A percentile compares a stretch with the other conserved stretches of the same genome.
These are phyloP conservation scores for Pontoporia blainvillei DNA, from an alignment of 2,113 vertebrate genomes.

Conservation along the genomic window DNA sequence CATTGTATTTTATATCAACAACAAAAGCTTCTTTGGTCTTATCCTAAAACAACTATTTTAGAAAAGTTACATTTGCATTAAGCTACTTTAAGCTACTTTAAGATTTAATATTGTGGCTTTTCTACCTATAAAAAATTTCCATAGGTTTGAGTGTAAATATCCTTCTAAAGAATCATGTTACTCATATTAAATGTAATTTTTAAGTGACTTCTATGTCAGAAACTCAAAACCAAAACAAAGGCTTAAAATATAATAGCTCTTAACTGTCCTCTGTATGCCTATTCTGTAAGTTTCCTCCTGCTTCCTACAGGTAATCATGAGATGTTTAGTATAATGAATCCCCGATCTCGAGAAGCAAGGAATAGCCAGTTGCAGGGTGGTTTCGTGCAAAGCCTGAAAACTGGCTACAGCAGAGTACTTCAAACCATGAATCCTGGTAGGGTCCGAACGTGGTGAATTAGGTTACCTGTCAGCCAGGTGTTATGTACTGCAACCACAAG, in stretches of 20 bases:
- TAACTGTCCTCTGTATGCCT: neutral
- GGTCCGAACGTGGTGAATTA: neutral
- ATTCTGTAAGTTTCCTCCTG: neutral
- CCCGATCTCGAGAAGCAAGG: neutral
- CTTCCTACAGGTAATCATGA: neutral
- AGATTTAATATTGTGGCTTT: neutral
- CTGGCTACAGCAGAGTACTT: neutral
- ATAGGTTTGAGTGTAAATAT: neutral
- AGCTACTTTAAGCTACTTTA: neutral
- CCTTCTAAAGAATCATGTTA: neutral
- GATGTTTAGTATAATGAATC: neutral
- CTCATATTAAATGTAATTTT: neutral
- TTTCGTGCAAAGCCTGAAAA: neutral
- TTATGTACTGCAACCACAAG: rapidly evolving
- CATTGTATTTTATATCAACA: neutral
- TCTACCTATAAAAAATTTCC: neutral
- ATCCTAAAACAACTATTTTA: neutral
- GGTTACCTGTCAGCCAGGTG: neutral
- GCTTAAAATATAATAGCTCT: neutral
- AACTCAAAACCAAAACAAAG: neutral
- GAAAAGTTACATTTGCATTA: neutral
- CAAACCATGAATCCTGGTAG: neutral
- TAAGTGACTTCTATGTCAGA: neutral
- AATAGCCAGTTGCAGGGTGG: neutral
- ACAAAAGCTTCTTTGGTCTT: neutral